Percentiles rank a stretch among this genome's conserved stretches.
phyloP scores from a whole-genome alignment of 2,797 vertebrate species.

The Alfaro cultratus region DNA sequence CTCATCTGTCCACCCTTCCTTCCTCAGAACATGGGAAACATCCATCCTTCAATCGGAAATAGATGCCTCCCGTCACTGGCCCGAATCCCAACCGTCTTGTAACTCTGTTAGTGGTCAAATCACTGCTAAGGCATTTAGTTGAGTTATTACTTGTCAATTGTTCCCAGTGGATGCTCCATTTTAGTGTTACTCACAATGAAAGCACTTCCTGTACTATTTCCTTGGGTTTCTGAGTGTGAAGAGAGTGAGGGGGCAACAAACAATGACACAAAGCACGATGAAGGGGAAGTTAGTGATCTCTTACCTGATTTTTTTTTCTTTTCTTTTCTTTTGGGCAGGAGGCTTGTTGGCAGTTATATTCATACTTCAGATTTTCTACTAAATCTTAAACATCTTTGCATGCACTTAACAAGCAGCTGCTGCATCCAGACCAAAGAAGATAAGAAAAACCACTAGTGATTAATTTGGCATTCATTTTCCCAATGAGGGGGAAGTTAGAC shows the following conservation, averaged over 20 bases:
- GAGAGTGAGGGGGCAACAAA: slow-evolving; percentile 33
- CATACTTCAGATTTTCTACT: background rate
- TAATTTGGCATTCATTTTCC: background rate
- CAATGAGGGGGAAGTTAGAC: background rate
- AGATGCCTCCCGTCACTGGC: slow-evolving; percentile 24
- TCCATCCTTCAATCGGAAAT: slow-evolving; percentile 54
- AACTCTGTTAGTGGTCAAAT: slow-evolving; percentile 24
- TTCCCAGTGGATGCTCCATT: slow-evolving; percentile 71
- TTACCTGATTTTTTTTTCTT: slow-evolving; percentile 29
- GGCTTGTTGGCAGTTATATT: slow-evolving; percentile 1
- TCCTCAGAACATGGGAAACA: slow-evolving; percentile 72
- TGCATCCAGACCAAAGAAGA: background rate
- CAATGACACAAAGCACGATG: slow-evolving; percentile 27
- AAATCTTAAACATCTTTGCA: background rate
- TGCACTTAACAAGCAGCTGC: too few relatives aligned
- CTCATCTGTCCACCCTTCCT: slow-evolving; percentile 73
- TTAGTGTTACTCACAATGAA: slow-evolving; percentile 57
- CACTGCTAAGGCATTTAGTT: slow-evolving; percentile 14
- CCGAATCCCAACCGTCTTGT: slow-evolving; percentile 10
- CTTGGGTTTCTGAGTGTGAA: slow-evolving; percentile 51
- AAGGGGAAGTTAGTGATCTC: slow-evolving; percentile 52
- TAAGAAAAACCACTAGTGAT: background rate
- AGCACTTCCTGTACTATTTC: slow-evolving; percentile 74
- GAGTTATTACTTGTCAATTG: slow-evolving; percentile 65
- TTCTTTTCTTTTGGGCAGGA: slow-evolving; percentile 33